A percentile compares a stretch with the other conserved stretches of the same genome.
phyloP scores from a whole-genome alignment of 2,797 vertebrate species.

The Enteromius argenteus region DNA sequence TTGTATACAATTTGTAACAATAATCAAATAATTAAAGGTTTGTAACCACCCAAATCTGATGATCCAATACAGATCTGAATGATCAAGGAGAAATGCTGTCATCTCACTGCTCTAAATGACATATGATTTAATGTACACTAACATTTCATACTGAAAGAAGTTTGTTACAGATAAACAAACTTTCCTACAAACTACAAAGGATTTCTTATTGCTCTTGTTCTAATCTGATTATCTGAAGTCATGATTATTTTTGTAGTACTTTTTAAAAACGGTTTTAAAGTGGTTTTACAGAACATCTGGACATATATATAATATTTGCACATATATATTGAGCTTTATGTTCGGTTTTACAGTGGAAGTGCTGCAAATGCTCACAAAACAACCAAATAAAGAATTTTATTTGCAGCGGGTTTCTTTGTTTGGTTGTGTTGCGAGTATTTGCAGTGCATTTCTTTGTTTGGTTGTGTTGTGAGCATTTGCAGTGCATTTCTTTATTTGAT shows the following conservation, averaged over 20 bases:
- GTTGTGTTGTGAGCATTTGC: no score
- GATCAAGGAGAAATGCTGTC: not conserved
- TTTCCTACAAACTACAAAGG: not conserved
- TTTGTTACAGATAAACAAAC: not conserved
- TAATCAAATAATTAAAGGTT: not conserved
- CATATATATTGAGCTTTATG: no score
- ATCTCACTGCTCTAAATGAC: not conserved
- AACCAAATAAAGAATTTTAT: no score
- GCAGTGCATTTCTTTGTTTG: no score
- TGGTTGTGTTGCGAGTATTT: no score
- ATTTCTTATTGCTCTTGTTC: not conserved
- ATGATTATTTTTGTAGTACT: not conserved
- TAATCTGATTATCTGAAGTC: not conserved
- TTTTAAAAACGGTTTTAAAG: not conserved
- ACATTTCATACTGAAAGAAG: not conserved
- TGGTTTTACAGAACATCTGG: not conserved
- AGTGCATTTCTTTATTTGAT: no score
- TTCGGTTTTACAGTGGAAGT: no score
- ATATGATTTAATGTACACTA: not conserved
- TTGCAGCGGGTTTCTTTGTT: no score
- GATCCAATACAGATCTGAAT: not conserved
- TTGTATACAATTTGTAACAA: not conserved
- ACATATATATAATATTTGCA: not conserved
- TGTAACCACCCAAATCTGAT: not conserved
- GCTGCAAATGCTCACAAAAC: no score